Percentiles rank a stretch among this genome's conserved stretches.
Conservation (phyloP, 2,888 invertebrate genomes). For the Rhagonycha lutea region DNA sequence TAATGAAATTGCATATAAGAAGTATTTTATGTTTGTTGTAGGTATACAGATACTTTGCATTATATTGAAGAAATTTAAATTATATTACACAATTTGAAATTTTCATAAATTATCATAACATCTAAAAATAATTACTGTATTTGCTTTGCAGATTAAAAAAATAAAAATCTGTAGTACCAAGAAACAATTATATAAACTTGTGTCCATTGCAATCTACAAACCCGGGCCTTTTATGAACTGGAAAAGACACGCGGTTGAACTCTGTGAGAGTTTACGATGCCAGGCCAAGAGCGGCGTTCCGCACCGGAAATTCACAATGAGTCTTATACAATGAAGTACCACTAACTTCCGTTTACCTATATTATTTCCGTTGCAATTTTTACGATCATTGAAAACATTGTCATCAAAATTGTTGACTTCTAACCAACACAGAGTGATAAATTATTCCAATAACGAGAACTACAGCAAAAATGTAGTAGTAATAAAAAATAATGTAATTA, state of each 20-base stretch:
- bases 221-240: constrained; percentile 25
- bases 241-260: constrained; percentile 24
- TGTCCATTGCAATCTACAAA: constrained; percentile 14
- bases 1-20: neutral
- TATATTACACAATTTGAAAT: constrained; percentile 33
- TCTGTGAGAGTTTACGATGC: constrained; percentile 26
- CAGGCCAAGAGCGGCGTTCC: constrained; percentile 36
- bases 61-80: constrained; percentile 25
- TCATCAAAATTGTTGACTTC: neutral
- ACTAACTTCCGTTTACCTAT: constrained; percentile 35
- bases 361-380: constrained; percentile 31
- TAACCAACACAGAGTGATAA: neutral
- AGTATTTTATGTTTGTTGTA: neutral
- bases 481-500: too few relatives aligned
- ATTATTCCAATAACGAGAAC: neutral
- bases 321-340: constrained; percentile 32
- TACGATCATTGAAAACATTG: constrained; percentile 6
- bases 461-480: too few relatives aligned
- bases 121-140: constrained; percentile 31
- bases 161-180: constrained; percentile 14
- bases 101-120: constrained; percentile 7
- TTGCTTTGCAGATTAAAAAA: constrained; percentile 24
- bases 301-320: constrained; percentile 35
- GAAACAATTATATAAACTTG: constrained; percentile 8
- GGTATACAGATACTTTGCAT: neutral